Conservation (phyloP, 2,888 invertebrate species). For the Papilio protenor region DNA sequence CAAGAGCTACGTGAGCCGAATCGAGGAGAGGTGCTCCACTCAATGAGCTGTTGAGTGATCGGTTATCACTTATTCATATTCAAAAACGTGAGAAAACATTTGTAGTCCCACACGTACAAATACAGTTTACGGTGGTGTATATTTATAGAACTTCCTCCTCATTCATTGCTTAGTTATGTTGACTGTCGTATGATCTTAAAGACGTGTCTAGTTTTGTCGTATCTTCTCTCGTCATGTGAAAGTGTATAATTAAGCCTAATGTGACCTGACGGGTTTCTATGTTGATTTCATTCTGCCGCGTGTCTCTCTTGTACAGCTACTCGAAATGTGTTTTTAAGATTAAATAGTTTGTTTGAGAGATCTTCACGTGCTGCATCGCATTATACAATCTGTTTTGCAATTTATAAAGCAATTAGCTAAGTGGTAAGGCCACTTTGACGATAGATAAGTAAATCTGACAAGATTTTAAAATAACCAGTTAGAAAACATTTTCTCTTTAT, state of each 20-base stretch:
- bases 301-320: neutral
- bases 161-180: neutral
- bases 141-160: neutral
- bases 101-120: no score
- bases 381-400: neutral
- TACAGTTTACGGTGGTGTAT: neutral
- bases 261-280: neutral
- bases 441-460: neutral
- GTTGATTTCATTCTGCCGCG: no score
- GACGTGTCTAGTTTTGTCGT: no score
- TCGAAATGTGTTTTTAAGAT: neutral
- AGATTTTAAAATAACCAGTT: neutral
- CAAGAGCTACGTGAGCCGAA: constrained; percentile 51
- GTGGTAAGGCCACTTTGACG: neutral
- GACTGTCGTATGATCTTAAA: no score
- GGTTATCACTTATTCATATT: constrained; percentile 24
- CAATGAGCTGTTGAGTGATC: constrained; percentile 32
- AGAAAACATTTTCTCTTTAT: neutral
- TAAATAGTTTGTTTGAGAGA: neutral
- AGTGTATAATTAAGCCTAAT: neutral
- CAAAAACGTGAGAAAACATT: constrained; percentile 2
- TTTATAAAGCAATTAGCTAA: constrained; percentile 2
- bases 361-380: neutral
- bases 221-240: no score
- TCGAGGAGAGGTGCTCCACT: constrained; percentile 35